A percentile compares a stretch with the other conserved stretches of the same genome.
phyloP scores from a whole-genome alignment of 2,113 vertebrate species.

The Oceanodroma tethys region DNA sequence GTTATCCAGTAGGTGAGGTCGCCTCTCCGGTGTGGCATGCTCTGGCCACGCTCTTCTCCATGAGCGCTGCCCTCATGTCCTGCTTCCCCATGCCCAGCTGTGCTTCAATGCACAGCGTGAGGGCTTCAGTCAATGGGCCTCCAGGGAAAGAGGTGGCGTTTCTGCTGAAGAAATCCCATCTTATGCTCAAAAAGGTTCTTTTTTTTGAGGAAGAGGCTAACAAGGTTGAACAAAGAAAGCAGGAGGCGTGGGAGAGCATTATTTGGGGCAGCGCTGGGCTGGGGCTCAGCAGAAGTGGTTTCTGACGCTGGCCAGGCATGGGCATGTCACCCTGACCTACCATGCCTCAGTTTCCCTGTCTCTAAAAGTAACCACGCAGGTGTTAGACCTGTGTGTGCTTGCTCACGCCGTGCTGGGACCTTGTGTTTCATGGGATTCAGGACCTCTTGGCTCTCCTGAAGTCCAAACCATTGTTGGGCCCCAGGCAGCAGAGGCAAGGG shows the following conservation, averaged over 20 bases:
- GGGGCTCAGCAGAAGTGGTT: neutral
- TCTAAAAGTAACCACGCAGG: neutral
- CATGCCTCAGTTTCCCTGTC: neutral
- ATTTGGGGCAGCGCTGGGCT: accelerated
- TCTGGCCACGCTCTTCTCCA: neutral
- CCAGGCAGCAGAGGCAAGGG: neutral
- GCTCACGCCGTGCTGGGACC: accelerated
- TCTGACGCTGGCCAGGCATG: neutral
- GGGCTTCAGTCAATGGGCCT: neutral
- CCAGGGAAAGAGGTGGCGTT: neutral
- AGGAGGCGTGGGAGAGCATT: accelerated
- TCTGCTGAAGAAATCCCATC: neutral
- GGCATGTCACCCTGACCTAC: neutral
- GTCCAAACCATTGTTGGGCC: neutral
- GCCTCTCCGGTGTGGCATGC: neutral
- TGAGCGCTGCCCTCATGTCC: neutral
- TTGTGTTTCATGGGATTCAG: neutral
- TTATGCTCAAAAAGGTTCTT: neutral
- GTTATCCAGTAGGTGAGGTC: neutral
- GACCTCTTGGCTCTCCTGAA: neutral
- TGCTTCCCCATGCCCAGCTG: neutral
- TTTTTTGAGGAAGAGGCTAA: neutral
- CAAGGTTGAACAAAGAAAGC: neutral
- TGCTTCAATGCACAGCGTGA: neutral
- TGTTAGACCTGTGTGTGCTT: neutral